These are phyloP conservation scores for Chloropsis cyanopogon DNA, from an alignment of 2,113 vertebrate species.

Conservation along the genomic window DNA sequence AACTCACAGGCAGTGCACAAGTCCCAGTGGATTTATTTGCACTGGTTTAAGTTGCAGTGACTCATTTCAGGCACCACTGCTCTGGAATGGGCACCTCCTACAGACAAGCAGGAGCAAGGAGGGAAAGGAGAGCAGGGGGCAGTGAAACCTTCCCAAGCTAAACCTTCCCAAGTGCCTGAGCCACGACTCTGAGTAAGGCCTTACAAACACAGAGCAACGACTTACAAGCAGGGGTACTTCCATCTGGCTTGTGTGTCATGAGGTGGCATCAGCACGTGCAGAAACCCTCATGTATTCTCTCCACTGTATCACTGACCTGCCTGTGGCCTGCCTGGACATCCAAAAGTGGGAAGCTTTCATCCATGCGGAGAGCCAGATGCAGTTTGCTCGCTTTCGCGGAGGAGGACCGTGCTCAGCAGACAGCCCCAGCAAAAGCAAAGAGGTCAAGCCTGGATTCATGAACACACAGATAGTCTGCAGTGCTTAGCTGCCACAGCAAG, in stretches of 20 bases:
- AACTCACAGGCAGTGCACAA: neutral
- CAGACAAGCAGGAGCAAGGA: neutral
- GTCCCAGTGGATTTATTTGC: neutral
- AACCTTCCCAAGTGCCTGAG: neutral
- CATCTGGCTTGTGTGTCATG: neutral
- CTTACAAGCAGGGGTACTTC: neutral
- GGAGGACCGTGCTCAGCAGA: neutral
- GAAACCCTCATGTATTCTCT: neutral
- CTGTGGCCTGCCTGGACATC: constrained; percentile 34
- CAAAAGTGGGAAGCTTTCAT: constrained; percentile 45
- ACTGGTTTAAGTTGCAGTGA: neutral
- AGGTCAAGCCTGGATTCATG: constrained; percentile 40
- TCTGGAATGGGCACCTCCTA: neutral
- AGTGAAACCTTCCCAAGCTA: neutral
- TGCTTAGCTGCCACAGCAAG: constrained; percentile 6
- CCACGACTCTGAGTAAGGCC: neutral
- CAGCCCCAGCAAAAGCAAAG: constrained; percentile 22
- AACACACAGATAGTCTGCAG: neutral
- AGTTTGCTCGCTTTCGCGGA: neutral
- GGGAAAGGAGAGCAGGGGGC: neutral
- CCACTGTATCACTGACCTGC: constrained; percentile 36
- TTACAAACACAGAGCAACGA: neutral
- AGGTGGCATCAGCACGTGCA: neutral
- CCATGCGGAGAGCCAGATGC: neutral
- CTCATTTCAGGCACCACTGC: neutral